Percentiles rank a stretch among this genome's conserved stretches.
Evolutionary conservation across 2,888 invertebrate genomes (phyloP).

Genomic region (Drosophila melanosoma): DNA sequence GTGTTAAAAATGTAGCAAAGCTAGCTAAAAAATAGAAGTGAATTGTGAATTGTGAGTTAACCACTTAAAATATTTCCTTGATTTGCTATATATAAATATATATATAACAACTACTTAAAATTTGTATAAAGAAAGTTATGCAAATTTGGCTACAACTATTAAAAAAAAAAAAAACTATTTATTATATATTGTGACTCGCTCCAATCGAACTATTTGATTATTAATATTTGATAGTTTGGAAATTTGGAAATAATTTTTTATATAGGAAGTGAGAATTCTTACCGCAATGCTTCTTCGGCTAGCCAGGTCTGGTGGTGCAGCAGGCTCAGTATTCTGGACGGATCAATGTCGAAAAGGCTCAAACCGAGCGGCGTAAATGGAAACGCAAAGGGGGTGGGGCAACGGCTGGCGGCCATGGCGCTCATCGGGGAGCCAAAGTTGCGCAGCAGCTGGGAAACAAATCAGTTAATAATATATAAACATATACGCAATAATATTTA

Average conservation of each 20-base stretch:
- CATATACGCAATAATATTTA: neutral
- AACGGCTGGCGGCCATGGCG: constrained; percentile 75
- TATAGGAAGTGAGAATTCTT: constrained; percentile 24
- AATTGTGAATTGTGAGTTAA: too few relatives aligned
- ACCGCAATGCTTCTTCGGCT: constrained; percentile 85
- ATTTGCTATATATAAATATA: too few relatives aligned
- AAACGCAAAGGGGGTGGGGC: constrained; percentile 87
- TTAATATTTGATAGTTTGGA: neutral
- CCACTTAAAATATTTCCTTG: too few relatives aligned
- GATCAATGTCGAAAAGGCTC: constrained; percentile 85
- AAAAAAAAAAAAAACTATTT: neutral
- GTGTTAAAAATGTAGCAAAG: too few relatives aligned
- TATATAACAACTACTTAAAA: too few relatives aligned
- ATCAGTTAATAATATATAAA: neutral
- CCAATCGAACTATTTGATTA: neutral
- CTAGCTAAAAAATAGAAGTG: too few relatives aligned
- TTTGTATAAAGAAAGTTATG: too few relatives aligned
- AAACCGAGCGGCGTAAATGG: constrained; percentile 86
- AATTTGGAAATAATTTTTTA: neutral
- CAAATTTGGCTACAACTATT: too few relatives aligned
- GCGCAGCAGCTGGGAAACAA: constrained; percentile 70
- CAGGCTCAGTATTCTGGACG: constrained; percentile 86
- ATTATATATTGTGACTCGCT: neutral
- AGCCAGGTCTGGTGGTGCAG: constrained; percentile 86
- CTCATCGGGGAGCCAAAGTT: constrained; percentile 74